Conservation (phyloP, 2,888 invertebrate species). For the Callyntrura guangdongensis region DNA sequence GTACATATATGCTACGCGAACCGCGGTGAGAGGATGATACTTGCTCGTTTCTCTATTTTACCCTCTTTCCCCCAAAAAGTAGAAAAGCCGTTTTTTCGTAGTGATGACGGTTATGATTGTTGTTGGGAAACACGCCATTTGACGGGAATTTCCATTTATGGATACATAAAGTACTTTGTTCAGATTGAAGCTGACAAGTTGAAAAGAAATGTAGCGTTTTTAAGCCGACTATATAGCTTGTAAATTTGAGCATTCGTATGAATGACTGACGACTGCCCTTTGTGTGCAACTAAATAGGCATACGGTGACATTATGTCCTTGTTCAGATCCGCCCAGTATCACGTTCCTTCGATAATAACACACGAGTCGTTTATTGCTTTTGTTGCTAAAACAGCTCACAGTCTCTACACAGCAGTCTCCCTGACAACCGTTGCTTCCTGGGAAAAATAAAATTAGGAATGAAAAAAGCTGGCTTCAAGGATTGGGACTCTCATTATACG, state of each 20-base stretch:
- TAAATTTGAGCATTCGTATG: not conserved
- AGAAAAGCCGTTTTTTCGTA: not conserved
- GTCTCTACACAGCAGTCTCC: no score
- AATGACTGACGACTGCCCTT: not conserved
- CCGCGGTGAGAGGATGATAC: not conserved
- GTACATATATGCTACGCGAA: no score
- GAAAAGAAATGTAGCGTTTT: not conserved
- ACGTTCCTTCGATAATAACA: not conserved
- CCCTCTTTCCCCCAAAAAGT: not conserved
- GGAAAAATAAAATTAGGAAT: no score
- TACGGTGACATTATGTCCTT: not conserved
- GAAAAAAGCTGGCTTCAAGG: no score
- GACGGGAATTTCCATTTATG: no score
- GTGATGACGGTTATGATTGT: no score
- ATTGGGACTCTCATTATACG: no score
- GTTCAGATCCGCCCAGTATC: not conserved
- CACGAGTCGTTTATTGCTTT: not conserved
- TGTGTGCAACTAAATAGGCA: not conserved
- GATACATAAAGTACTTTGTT: not conserved
- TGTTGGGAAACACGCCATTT: no score
- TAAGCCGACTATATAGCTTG: not conserved
- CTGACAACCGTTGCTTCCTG: no score
- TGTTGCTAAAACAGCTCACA: not conserved
- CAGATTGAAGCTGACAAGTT: conserved; percentile 17
- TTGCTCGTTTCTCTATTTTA: not conserved